These are phyloP conservation scores for Oophaga sylvatica DNA, from an alignment of 2,797 vertebrate species.

Conservation along the genomic window DNA sequence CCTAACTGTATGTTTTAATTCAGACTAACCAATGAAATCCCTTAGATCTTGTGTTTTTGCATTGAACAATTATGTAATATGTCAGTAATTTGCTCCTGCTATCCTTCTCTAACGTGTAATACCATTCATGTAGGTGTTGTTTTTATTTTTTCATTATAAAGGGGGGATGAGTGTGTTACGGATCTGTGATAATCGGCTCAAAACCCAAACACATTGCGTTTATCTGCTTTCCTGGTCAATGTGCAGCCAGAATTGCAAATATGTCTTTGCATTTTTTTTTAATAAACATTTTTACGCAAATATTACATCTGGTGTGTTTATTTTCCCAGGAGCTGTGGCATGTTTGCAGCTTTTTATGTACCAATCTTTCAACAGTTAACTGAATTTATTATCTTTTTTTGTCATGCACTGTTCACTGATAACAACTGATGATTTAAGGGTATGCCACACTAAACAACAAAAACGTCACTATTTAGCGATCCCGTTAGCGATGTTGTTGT, in stretches of 20 bases:
- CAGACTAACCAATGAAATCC: no score
- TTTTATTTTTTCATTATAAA: background rate
- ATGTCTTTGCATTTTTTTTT: conserved; percentile 73
- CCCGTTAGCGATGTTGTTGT: no score
- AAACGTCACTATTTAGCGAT: no score
- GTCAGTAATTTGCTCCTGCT: background rate
- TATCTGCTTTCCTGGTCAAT: conserved; percentile 73
- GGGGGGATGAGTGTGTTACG: background rate
- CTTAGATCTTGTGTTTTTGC: no score
- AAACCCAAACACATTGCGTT: conserved; percentile 33
- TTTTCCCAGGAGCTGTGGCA: background rate
- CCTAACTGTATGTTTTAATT: no score
- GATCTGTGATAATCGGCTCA: conserved; percentile 25
- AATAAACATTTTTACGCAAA: conserved; percentile 81
- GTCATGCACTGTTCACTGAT: background rate
- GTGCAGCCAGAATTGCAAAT: conserved; percentile 75
- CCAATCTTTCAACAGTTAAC: background rate
- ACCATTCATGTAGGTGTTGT: background rate
- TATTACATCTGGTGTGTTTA: background rate
- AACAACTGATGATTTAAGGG: no score
- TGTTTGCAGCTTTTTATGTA: background rate
- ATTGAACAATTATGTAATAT: background rate
- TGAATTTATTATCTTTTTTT: background rate
- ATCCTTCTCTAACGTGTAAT: background rate
- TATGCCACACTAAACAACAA: no score